Evolutionary conservation across 2,113 vertebrate species (phyloP).

Genomic region (Cololabis saira): DNA sequence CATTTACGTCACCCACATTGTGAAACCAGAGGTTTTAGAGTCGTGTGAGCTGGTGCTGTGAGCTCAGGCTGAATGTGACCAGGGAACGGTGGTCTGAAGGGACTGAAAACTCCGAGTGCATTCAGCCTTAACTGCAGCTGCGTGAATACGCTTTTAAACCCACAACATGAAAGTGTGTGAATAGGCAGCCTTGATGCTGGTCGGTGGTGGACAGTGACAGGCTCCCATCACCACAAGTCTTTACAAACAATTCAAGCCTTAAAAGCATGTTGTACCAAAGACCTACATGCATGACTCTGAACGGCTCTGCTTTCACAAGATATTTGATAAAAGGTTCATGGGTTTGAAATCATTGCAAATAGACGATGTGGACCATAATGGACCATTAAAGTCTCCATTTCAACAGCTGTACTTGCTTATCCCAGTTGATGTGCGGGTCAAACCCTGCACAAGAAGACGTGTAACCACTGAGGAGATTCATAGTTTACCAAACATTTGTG

Average conservation of each 20-base stretch:
- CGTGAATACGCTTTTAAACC: neutral
- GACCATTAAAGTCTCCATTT: neutral
- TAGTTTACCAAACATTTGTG: too few relatives aligned
- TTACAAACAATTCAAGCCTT: neutral
- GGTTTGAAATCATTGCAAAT: neutral
- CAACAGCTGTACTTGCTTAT: neutral
- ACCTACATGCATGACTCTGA: neutral
- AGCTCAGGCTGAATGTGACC: neutral
- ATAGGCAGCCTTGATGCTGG: constrained; percentile 32
- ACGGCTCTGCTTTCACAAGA: neutral
- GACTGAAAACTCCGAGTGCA: neutral
- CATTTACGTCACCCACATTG: constrained; percentile 11
- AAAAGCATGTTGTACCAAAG: neutral
- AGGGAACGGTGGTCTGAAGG: neutral
- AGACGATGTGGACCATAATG: neutral
- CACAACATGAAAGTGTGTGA: constrained; percentile 9
- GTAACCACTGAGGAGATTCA: too few relatives aligned
- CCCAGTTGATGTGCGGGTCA: too few relatives aligned
- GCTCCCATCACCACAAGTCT: neutral
- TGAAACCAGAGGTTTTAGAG: neutral
- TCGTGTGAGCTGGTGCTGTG: neutral
- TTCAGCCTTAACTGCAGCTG: constrained; percentile 1
- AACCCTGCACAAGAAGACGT: too few relatives aligned
- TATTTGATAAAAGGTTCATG: neutral
- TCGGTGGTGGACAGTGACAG: neutral